phyloP scores from a whole-genome alignment of 2,797 vertebrate genomes.

The Manis pentadactyla region DNA sequence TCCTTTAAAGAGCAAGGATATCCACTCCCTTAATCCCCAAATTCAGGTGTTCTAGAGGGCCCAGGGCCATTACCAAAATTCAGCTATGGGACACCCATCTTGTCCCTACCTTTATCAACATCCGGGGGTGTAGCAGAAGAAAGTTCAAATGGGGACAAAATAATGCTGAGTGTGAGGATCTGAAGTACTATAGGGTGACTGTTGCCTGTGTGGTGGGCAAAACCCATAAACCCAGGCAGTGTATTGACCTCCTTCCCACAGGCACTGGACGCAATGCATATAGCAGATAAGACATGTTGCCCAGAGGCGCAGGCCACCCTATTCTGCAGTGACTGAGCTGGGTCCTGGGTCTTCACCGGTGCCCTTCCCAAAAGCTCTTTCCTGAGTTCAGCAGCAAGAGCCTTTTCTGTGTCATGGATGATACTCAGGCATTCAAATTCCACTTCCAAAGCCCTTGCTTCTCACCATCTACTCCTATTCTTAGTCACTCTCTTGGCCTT shows the following conservation, averaged over 20 bases:
- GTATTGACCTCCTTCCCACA: neutral
- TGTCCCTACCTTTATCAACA: neutral
- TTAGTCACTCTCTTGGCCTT: neutral
- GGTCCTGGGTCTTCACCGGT: neutral
- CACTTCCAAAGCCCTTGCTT: neutral
- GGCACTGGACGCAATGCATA: neutral
- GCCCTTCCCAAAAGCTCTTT: neutral
- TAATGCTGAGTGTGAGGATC: neutral
- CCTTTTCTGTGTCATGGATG: neutral
- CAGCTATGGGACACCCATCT: too few relatives aligned
- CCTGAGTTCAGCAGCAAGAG: neutral
- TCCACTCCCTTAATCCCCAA: neutral
- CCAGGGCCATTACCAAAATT: neutral
- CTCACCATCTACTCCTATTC: neutral
- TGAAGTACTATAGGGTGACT: neutral
- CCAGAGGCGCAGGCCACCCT: neutral
- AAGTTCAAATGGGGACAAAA: neutral
- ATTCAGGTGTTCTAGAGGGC: neutral
- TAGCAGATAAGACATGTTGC: neutral
- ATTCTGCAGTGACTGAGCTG: too few relatives aligned
- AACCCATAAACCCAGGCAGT: neutral
- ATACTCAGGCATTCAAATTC: neutral
- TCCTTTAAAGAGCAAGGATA: neutral
- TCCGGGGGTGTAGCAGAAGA: neutral
- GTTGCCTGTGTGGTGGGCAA: neutral